Evolutionary conservation across 1,140 invertebrate genomes (phyloP).

Genomic region (Nomia melanderi): DNA sequence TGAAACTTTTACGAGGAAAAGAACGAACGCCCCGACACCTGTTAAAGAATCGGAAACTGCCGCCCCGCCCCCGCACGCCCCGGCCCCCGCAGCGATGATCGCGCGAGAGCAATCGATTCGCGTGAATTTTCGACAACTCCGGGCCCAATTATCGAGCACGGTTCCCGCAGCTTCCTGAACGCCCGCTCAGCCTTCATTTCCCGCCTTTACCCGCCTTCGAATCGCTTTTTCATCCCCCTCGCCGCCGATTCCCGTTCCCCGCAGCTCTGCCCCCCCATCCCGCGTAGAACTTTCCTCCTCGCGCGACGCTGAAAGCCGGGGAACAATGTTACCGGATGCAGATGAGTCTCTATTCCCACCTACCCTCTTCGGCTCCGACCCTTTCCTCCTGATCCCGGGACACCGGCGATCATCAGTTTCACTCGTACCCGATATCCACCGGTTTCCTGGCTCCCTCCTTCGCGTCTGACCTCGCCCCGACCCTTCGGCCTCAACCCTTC

Average conservation of each 20-base stretch:
- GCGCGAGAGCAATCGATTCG: constrained; percentile 4
- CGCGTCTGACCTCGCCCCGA: no score
- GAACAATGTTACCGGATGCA: constrained; percentile 67
- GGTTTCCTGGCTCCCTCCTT: no score
- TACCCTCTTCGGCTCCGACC: neutral
- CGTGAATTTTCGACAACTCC: constrained; percentile 53
- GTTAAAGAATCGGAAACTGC: constrained; percentile 13
- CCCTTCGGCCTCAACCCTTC: no score
- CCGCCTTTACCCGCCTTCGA: constrained; percentile 53
- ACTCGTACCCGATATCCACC: neutral
- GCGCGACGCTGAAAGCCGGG: constrained; percentile 36
- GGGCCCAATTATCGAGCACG: constrained; percentile 52
- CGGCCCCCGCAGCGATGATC: neutral
- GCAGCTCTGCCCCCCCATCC: constrained; percentile 5
- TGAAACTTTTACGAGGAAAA: constrained; percentile 7
- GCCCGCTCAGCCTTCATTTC: constrained; percentile 55
- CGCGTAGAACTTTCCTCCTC: constrained; percentile 49
- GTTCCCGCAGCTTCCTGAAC: constrained; percentile 53
- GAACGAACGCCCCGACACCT: neutral
- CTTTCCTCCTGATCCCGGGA: neutral
- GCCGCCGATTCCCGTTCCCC: no score
- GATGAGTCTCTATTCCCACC: constrained; percentile 61
- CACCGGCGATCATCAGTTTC: neutral
- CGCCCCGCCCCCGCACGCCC: no score
- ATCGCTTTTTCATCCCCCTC: constrained; percentile 11